These are phyloP conservation scores for Acheta domesticus DNA, from an alignment of 2,888 invertebrate species.

Conservation along the genomic window DNA sequence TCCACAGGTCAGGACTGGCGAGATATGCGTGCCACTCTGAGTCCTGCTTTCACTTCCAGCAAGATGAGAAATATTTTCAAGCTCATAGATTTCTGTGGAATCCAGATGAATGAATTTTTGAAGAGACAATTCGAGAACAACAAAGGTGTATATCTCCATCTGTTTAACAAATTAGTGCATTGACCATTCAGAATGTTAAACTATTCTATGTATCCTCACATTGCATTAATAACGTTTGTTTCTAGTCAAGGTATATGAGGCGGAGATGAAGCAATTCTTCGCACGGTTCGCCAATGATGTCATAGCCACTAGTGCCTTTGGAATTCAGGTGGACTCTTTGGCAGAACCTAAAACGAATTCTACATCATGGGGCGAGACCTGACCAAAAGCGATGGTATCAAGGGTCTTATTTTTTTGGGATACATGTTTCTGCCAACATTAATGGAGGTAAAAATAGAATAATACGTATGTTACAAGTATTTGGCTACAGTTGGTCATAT, in stretches of 20 bases:
- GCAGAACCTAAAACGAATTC: constrained; percentile 53
- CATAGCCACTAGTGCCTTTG: constrained; percentile 55
- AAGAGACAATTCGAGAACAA: not conserved
- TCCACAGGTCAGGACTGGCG: constrained; percentile 27
- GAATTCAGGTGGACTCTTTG: constrained; percentile 55
- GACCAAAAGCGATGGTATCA: constrained; percentile 40
- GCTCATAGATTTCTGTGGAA: constrained; percentile 19
- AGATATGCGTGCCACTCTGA: constrained; percentile 23
- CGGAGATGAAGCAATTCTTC: constrained; percentile 50
- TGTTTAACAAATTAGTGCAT: no score
- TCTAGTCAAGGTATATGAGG: no score
- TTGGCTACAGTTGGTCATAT: no score
- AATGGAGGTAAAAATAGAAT: no score
- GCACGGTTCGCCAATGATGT: constrained; percentile 53
- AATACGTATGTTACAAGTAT: no score
- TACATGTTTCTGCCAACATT: no score
- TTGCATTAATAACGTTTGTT: no score
- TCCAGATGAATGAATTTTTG: not conserved
- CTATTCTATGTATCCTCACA: no score
- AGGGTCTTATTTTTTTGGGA: no score
- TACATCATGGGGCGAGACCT: constrained; percentile 52
- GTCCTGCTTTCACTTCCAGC: constrained; percentile 29
- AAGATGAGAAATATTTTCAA: constrained; percentile 26
- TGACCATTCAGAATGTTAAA: no score
- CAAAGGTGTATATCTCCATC: not conserved